Conservation (phyloP, 2,888 invertebrate genomes). For the Catocala sponsa region DNA sequence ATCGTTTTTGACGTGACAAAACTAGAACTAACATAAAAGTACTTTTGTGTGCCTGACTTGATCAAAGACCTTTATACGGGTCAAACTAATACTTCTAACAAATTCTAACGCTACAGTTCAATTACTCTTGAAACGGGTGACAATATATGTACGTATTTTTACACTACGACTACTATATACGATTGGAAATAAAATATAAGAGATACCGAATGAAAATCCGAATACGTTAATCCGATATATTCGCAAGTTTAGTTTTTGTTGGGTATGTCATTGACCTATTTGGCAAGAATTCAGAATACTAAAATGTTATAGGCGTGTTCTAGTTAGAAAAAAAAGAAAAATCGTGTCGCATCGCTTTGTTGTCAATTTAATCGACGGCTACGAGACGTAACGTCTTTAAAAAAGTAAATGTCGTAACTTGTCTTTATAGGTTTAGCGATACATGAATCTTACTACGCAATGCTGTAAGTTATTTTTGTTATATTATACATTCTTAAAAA, state of each 20-base stretch:
- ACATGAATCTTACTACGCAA: too few species aligned
- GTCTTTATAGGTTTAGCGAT: too few species aligned
- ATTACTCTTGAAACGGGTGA: neutral
- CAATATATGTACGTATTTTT: neutral
- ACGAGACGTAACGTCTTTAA: neutral
- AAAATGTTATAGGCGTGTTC: constrained; percentile 55
- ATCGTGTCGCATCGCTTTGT: constrained; percentile 22
- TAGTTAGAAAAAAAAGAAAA: constrained; percentile 53
- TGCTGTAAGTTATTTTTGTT: too few species aligned
- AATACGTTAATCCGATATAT: constrained; percentile 50
- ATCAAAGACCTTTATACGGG: constrained; percentile 9
- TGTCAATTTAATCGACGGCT: constrained; percentile 31
- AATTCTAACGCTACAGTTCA: neutral
- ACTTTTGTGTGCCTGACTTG: neutral
- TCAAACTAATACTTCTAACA: neutral
- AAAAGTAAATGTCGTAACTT: neutral
- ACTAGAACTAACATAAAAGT: too few species aligned
- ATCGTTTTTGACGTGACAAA: too few species aligned
- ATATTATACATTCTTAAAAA: too few species aligned
- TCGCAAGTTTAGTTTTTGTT: constrained; percentile 56
- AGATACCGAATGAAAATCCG: constrained; percentile 30
- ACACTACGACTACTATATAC: constrained; percentile 19
- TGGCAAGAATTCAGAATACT: constrained; percentile 68
- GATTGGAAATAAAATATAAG: constrained; percentile 25
- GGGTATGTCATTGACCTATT: constrained; percentile 72